phyloP scores from a whole-genome alignment of 2,888 invertebrate genomes.

The Spisula solida region DNA sequence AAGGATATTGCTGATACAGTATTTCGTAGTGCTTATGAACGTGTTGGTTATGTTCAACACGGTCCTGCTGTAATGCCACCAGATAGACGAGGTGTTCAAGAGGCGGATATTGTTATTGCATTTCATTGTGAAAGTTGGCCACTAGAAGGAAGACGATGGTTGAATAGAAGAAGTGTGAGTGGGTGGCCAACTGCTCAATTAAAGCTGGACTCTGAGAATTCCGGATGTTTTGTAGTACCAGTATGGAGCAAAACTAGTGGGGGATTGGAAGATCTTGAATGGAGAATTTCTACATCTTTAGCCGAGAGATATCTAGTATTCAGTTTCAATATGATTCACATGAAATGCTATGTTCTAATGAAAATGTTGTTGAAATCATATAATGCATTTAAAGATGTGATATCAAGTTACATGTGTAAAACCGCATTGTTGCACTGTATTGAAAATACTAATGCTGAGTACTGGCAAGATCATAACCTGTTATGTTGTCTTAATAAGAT shows the following conservation, averaged over 20 bases:
- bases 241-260: not conserved
- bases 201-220: not conserved
- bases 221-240: not conserved
- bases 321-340: slow-evolving; percentile 27
- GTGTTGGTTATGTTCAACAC: not conserved
- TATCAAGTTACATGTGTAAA: slow-evolving; percentile 53
- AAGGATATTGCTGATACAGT: not conserved
- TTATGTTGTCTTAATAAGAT: not conserved
- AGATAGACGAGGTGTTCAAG: not conserved
- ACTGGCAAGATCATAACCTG: slow-evolving; percentile 30
- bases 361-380: slow-evolving; percentile 37
- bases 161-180: not conserved
- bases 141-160: not conserved
- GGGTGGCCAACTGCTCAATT: slow-evolving; percentile 10
- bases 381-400: not conserved
- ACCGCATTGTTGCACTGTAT: slow-evolving; percentile 35
- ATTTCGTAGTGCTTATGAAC: not conserved
- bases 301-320: slow-evolving; percentile 21
- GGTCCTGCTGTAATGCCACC: not conserved
- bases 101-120: not conserved
- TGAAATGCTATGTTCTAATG: slow-evolving; percentile 29
- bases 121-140: not conserved
- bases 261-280: not conserved
- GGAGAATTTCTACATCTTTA: slow-evolving; percentile 6
- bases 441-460: not conserved